These are phyloP conservation scores for Oeneis ivallda DNA, from an alignment of 2,888 invertebrate species.

Conservation along the genomic window DNA sequence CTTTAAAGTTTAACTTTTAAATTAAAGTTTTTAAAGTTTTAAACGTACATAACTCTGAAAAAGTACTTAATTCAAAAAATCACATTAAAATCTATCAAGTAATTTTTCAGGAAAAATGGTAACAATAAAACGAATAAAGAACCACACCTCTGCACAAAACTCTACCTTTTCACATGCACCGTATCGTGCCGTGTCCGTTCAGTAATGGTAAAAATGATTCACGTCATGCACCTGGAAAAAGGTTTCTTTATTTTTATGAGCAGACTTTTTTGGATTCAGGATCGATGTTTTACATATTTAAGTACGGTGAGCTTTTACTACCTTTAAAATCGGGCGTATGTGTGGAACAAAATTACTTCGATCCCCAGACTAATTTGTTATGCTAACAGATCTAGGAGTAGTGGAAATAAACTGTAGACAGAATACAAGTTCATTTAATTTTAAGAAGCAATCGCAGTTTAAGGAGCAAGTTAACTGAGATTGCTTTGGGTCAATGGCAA, in stretches of 20 bases:
- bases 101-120: no score
- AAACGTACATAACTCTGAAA: no score
- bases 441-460: background rate
- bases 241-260: conserved; percentile 5
- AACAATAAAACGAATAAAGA: no score
- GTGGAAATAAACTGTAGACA: conserved; percentile 3
- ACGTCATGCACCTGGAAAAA: background rate
- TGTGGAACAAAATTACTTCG: conserved; percentile 9
- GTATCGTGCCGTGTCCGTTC: no score
- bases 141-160: no score
- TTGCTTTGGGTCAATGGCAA: background rate
- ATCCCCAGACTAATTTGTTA: conserved; percentile 13
- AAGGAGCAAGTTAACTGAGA: background rate
- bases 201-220: no score
- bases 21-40: no score
- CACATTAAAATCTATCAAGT: no score
- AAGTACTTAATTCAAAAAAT: no score
- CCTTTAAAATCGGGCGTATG: conserved; percentile 26
- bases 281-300: conserved; percentile 25
- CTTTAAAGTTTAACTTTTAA: no score
- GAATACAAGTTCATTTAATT: background rate
- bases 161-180: no score
- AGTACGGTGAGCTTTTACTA: conserved; percentile 22
- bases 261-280: conserved; percentile 24
- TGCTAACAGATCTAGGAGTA: conserved; percentile 3